Evolutionary conservation across 2,113 vertebrate species (phyloP), one percentile per base, ranked within the genome.

Genomic region (Danionella cerebrum): DNA sequence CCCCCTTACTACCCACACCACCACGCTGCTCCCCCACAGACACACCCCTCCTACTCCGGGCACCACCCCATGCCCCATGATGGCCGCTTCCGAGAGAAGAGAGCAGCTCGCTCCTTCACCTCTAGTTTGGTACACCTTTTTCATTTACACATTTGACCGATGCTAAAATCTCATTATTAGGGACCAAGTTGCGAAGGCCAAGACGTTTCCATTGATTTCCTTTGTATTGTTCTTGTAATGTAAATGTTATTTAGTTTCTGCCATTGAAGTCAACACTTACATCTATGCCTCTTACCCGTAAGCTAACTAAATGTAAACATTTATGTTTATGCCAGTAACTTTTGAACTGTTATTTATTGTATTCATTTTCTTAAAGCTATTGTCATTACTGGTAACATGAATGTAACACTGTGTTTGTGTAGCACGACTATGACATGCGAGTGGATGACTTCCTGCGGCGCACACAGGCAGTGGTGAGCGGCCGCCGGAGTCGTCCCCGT

Each of bases 351-450:
- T 36, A 5, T 39, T 6, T 9, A 1, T 4, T 3, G 31, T 16
- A 36, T 16, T 33, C 38, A 8, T 65, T 3, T 11, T 24, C 52
- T 18, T n/a, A 1, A 29, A 19, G 14, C 48, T 67, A 33, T 7
- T 53, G n/a, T n/a, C n/a, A n/a, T n/a, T n/a, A n/a, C n/a, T n/a
- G n/a, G n/a, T n/a, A n/a, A n/a, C n/a, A n/a, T n/a, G n/a, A n/a
- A n/a, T n/a, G n/a, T n/a, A n/a, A n/a, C n/a, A n/a, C n/a, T n/a
- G n/a, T n/a, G n/a, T 27, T 57, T 18, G 38, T 71, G 13, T 85
- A 98, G 96, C 96, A 98, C 1, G 96, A 98, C 84, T 98, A 98
- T 16, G 96, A 98, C 76, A 98, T 98, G 96, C 90, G 95, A 4
- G 96, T 98, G 69, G 96, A 98, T 0, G 96, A 98, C 83, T 98